Base-by-base conservation (phyloP, 2,888 invertebrate genomes). In the Andrena marginata region DNA sequence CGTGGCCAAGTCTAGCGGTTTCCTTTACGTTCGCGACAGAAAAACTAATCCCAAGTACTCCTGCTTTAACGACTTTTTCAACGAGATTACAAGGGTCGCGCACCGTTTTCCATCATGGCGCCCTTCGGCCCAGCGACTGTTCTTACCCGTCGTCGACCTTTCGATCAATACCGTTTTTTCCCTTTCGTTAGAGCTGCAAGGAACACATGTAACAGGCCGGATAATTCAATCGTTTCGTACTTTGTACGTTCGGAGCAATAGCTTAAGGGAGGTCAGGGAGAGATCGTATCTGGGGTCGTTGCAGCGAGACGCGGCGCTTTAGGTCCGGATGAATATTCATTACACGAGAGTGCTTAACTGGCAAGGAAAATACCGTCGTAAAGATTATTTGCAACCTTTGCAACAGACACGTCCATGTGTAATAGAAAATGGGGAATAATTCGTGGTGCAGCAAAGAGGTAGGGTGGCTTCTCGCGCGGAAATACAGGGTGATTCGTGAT, bases 21-120 rank as follows among this genome's bases (percentile, higher is more conserved):
- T 63, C 72, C 33, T 56, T 62, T 64, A 48, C 62, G 33, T 73
- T 80, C 72, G 16, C 68, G 63, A 63, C 23, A 26, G 68, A 64
- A 79, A 70, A 23, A 73, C 23, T 73, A 16, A 51, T 56, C 29
- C n/a, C 63, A 62, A 67, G 29, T 70, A 13, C 48, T 54, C 23
- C 70, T 20, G 42, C 63, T 62, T 42, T 29, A 54, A 48, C 67
- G 67, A 51, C 33, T 26, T 60, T 54, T 71, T 60, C 33, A 42
- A 69, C 62, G 51, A 29, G 42, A 68, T 71, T 69, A 60, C 26
- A 33, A 49, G 29, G 65, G 26, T 63, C 70, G 20, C 49, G 35
- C 48, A 29, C 31, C 33, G 35, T 54, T 65, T 65, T 42, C 42
- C 8, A 42, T 29, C n/a, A n/a, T 23, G 20, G 23, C 33, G 20